Base-by-base conservation (phyloP, 2,797 vertebrate genomes). In the Epinephelus coioides region DNA sequence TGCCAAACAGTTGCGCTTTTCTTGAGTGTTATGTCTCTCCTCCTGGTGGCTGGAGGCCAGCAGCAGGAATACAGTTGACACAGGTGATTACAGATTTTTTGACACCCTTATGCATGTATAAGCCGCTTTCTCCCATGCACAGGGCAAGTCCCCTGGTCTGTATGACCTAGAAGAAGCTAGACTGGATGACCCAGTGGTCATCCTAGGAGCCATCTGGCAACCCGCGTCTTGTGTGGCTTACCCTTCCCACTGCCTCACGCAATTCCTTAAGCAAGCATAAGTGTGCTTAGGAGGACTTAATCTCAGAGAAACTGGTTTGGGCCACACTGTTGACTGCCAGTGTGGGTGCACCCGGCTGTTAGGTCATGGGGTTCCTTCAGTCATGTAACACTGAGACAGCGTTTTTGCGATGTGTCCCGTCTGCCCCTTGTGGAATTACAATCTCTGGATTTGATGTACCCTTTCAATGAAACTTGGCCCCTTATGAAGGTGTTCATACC, bases 171-270 rank as follows among this genome's bases (percentile, higher is more conserved):
- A 94, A 88, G 87, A 86, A 85, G 84, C 92, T 90, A 93, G 93
- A 93, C 91, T 91, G 86, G 83, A 65, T 95, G 91, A 95, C 93
- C 93, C 88, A 93, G 78, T 91, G 94, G 92, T 94, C 93, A 92
- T 94, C 90, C 89, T 76, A 81, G 83, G 70, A 94, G 94, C 94
- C 94, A 95, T 95, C 94, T 96, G 94, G 92, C 92, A 87, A 91
- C 85, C 73, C 61, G 53, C 13, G 79, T 91, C 92, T 89, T 86
- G 90, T 85, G 71, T 92, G 91, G 92, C 93, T 95, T 94, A 93
- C 91, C 82, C 89, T 84, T 90, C 88, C 88, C 82, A 84, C 74
- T 82, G 85, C 91, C 92, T 90, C 93, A 94, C 84, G 81, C 90
- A 89, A 92, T 89, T 92, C 87, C 91, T 94, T 94, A 94, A 94